phyloP scores from a whole-genome alignment of 2,113 vertebrate genomes.

The Urocolius indicus region DNA sequence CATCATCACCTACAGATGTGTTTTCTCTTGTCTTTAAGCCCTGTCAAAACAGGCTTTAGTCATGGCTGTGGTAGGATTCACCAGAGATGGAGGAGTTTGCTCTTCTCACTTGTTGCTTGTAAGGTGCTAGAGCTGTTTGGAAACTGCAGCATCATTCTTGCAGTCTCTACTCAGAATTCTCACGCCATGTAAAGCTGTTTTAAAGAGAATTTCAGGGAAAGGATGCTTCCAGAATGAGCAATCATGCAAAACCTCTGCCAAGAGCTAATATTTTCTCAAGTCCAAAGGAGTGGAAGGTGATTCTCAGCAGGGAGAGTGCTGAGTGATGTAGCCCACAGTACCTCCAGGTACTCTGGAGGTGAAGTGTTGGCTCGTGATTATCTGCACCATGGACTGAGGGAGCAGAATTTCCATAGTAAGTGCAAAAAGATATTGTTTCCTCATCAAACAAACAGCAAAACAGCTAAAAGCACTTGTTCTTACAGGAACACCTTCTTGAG shows the following conservation, averaged over 20 bases:
- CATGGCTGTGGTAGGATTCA: not conserved
- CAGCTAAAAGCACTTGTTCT: constrained; percentile 28
- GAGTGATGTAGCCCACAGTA: not conserved
- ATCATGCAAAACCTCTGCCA: not conserved
- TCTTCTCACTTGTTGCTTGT: not conserved
- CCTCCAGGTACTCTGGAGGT: not conserved
- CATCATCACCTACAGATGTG: not conserved
- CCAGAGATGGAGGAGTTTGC: not conserved
- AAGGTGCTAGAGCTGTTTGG: not conserved
- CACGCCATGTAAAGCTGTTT: not conserved
- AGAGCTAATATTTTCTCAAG: not conserved
- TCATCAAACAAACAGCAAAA: not conserved
- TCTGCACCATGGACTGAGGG: not conserved
- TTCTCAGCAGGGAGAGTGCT: not conserved
- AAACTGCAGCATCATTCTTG: not conserved
- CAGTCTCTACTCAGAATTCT: not conserved
- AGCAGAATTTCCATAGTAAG: not conserved
- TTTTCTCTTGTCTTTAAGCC: not conserved
- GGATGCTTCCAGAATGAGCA: not conserved
- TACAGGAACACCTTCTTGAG: constrained; percentile 2
- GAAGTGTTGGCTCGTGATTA: not conserved
- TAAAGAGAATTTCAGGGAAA: not conserved
- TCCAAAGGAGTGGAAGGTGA: not conserved
- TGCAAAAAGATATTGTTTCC: not conserved
- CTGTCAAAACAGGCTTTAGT: not conserved